phyloP scores from a whole-genome alignment of 2,797 vertebrate species.

The Sebastes steindachneri region DNA sequence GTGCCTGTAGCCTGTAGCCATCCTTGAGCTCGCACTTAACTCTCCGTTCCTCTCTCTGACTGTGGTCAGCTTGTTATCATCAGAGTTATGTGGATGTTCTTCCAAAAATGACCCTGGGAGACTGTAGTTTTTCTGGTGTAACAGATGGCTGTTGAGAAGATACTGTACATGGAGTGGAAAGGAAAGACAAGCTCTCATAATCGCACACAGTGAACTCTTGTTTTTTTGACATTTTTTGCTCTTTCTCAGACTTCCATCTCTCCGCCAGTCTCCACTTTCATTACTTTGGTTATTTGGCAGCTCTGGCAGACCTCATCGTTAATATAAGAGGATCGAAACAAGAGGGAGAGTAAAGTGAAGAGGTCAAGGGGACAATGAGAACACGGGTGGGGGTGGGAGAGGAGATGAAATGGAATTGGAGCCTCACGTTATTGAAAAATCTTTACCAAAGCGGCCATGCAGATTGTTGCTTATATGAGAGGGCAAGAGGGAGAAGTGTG shows the following conservation, averaged over 20 bases:
- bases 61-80: background rate
- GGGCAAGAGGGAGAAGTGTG: background rate
- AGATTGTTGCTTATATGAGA: background rate
- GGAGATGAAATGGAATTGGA: slow-evolving; percentile 15
- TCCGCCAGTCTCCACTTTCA: background rate
- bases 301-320: slow-evolving; percentile 1
- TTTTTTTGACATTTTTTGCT: background rate
- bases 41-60: background rate
- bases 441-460: background rate
- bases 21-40: background rate
- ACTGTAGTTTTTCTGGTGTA: background rate
- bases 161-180: background rate
- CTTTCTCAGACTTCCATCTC: background rate
- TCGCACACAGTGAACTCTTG: background rate
- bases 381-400: background rate
- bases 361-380: background rate
- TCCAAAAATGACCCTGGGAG: slow-evolving; percentile 3
- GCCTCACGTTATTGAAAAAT: slow-evolving; percentile 33
- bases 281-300: background rate
- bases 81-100: background rate
- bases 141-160: slow-evolving; percentile 19
- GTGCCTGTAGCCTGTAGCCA: background rate
- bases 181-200: background rate
- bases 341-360: background rate
- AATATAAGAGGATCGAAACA: background rate